A percentile compares a stretch with the other conserved stretches of the same genome.
These are phyloP conservation scores for Drosophila persimilis DNA, from an alignment of 1,140 invertebrate genomes.

Conservation along the genomic window DNA sequence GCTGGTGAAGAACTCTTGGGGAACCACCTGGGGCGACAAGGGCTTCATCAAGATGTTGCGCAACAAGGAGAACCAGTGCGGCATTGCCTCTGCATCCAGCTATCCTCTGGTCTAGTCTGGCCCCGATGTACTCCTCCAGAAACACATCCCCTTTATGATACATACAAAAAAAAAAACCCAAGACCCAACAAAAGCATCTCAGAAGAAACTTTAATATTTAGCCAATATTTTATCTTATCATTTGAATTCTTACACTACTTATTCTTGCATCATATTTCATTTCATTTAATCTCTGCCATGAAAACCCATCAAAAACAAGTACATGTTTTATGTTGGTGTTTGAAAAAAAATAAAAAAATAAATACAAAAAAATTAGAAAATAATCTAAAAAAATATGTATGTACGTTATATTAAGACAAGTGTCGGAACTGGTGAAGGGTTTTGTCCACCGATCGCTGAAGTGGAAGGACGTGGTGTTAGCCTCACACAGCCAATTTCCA, in stretches of 20 bases:
- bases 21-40: slow-evolving; percentile 90
- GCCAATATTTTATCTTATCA: slow-evolving; percentile 11
- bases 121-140: slow-evolving; percentile 12
- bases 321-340: slow-evolving; percentile 39
- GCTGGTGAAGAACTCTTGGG: slow-evolving; percentile 91
- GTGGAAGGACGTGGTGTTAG: too few relatives aligned
- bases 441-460: too few relatives aligned
- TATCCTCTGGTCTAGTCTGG: slow-evolving; percentile 90
- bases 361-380: slow-evolving; percentile 10
- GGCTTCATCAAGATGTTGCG: slow-evolving; percentile 96
- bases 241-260: slow-evolving; percentile 19
- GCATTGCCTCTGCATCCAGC: slow-evolving; percentile 92
- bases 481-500: too few relatives aligned
- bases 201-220: slow-evolving; percentile 58
- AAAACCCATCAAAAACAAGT: slow-evolving; percentile 6
- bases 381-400: too few relatives aligned
- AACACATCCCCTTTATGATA: slow-evolving; percentile 34
- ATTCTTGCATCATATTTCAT: slow-evolving; percentile 47
- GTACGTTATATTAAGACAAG: too few relatives aligned
- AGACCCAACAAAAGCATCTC: slow-evolving; percentile 65
- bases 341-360: slow-evolving; percentile 43
- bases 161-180: slow-evolving; percentile 13
- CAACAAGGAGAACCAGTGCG: slow-evolving; percentile 94
- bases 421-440: too few relatives aligned
- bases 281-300: slow-evolving; percentile 9